phyloP scores from a whole-genome alignment of 1,140 invertebrate genomes.

The Drosophila pallidifrons region DNA sequence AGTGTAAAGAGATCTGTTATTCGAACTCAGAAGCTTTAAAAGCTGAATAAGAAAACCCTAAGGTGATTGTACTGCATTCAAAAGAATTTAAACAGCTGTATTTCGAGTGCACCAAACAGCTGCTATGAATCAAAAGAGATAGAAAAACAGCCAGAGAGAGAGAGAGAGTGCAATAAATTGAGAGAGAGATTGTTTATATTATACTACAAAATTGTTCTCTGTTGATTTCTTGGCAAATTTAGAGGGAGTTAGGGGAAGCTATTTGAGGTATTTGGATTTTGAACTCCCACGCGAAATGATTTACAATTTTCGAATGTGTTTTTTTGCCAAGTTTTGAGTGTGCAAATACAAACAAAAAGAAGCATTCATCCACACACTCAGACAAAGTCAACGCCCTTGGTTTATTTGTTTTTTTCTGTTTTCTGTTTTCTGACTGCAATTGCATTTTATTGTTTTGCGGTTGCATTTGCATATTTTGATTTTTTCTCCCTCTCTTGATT shows the following conservation, averaged over 20 bases:
- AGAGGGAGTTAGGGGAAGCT: background rate
- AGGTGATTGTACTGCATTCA: slow-evolving; percentile 9
- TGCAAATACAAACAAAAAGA: background rate
- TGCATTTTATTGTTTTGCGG: slow-evolving; percentile 42
- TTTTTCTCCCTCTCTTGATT: slow-evolving; percentile 8
- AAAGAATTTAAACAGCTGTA: slow-evolving; percentile 14
- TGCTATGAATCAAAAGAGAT: background rate
- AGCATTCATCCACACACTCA: background rate
- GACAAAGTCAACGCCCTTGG: slow-evolving; percentile 43
- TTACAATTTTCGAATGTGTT: slow-evolving; percentile 5
- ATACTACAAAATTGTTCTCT: background rate
- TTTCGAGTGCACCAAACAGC: background rate
- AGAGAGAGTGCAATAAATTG: background rate
- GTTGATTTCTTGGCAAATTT: slow-evolving; percentile 2
- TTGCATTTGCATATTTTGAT: slow-evolving; percentile 56
- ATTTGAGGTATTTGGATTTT: background rate
- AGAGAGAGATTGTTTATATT: background rate
- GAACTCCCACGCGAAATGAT: slow-evolving; percentile 1
- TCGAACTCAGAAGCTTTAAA: background rate
- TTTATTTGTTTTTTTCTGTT: slow-evolving; percentile 5
- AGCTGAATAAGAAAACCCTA: background rate
- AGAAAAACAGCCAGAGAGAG: background rate
- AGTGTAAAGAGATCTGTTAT: background rate
- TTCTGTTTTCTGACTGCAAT: slow-evolving; percentile 3
- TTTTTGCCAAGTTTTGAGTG: slow-evolving; percentile 15